Evolutionary conservation across 2,797 vertebrate genomes (phyloP).

Genomic region (Betta splendens): DNA sequence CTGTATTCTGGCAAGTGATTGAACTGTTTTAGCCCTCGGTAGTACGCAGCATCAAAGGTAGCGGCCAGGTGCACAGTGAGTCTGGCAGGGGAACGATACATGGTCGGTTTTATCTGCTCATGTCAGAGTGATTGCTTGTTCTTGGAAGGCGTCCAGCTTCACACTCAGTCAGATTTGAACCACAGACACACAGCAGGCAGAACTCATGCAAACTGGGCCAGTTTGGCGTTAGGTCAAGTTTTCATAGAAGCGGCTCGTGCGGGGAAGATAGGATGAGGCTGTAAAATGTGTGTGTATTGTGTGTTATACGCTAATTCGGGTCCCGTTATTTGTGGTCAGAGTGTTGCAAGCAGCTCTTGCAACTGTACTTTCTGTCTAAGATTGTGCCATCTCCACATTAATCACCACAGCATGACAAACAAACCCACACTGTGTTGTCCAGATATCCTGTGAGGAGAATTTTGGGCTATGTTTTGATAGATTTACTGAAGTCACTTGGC

Average conservation of each 20-base stretch:
- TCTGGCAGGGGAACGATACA: constrained; percentile 47
- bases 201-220: constrained; percentile 29
- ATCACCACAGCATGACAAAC: constrained; percentile 43
- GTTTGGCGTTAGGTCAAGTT: constrained; percentile 56
- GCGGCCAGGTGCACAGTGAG: constrained; percentile 52
- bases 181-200: constrained; percentile 49
- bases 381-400: constrained; percentile 49
- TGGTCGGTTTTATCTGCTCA: constrained; percentile 57
- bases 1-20: constrained; percentile 33
- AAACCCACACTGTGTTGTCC: constrained; percentile 52
- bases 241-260: constrained; percentile 43
- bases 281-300: constrained; percentile 27
- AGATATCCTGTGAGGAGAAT: constrained; percentile 61
- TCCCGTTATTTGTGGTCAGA: constrained; percentile 55
- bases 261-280: constrained; percentile 22
- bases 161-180: constrained; percentile 43
- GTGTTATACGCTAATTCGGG: constrained; percentile 46
- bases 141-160: constrained; percentile 58
- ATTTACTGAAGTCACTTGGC: constrained; percentile 56
- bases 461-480: constrained; percentile 30
- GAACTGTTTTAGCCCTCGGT: constrained; percentile 31
- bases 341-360: constrained; percentile 60
- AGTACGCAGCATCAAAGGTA: constrained; percentile 42
- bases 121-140: constrained; percentile 68
- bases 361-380: constrained; percentile 52